These are phyloP conservation scores for Scomber scombrus DNA, from an alignment of 2,113 vertebrate genomes.

Conservation along the genomic window DNA sequence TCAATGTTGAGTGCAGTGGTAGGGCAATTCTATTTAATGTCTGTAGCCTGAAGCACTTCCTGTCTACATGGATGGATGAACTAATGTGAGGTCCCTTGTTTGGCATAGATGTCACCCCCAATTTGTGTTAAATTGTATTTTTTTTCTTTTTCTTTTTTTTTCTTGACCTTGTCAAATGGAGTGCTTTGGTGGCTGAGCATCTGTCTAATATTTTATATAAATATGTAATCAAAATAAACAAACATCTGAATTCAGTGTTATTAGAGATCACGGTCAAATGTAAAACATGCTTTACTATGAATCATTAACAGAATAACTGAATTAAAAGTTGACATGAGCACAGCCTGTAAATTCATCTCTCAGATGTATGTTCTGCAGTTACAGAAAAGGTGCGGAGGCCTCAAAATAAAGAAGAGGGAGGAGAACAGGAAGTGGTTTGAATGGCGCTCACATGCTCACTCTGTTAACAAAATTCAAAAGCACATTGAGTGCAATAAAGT, in stretches of 20 bases:
- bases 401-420: too few relatives aligned
- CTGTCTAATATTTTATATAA: slow-evolving; percentile 41
- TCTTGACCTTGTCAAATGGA: not conserved
- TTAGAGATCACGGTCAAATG: not conserved
- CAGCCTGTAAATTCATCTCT: too few relatives aligned
- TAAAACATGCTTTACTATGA: too few relatives aligned
- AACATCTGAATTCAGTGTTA: not conserved
- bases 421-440: too few relatives aligned
- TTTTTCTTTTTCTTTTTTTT: not conserved
- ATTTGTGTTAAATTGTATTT: not conserved
- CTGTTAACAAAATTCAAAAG: too few relatives aligned
- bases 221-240: slow-evolving; percentile 46
- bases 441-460: too few relatives aligned
- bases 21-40: slow-evolving; percentile 17
- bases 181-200: not conserved
- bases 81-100: not conserved
- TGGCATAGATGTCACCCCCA: not conserved
- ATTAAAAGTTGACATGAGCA: not conserved
- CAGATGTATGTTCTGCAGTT: too few relatives aligned
- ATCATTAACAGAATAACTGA: not conserved
- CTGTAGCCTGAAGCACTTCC: slow-evolving; percentile 30
- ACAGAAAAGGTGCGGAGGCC: too few relatives aligned
- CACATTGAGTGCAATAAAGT: too few relatives aligned
- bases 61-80: not conserved
- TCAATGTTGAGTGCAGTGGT: slow-evolving; percentile 20